Evolutionary conservation across 2,888 invertebrate genomes (phyloP).

Genomic region (Hoplodrina blanda): DNA sequence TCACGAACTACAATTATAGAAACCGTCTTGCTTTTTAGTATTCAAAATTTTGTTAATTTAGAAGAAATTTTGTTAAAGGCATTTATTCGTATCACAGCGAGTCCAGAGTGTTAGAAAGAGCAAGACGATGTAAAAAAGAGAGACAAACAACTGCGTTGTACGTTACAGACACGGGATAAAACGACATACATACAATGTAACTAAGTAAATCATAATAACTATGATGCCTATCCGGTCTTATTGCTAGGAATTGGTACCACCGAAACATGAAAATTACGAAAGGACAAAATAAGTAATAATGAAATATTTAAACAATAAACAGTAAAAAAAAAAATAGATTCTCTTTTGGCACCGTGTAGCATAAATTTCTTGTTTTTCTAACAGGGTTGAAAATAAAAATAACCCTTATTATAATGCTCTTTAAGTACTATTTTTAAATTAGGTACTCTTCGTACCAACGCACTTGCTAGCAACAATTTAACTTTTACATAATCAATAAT

Average conservation of each 20-base stretch:
- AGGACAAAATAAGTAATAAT: too few species aligned
- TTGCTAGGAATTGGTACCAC: too few species aligned
- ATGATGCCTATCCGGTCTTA: too few species aligned
- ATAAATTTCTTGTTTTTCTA: not conserved
- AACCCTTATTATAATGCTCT: too few species aligned
- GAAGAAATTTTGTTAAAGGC: slow-evolving; percentile 48
- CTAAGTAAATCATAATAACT: not conserved
- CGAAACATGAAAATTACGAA: too few species aligned
- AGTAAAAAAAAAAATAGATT: not conserved
- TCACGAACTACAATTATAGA: slow-evolving; percentile 60
- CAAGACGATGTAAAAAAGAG: slow-evolving; percentile 64
- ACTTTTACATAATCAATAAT: not conserved
- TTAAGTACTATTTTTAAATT: not conserved
- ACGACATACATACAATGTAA: slow-evolving; percentile 53
- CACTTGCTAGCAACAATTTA: not conserved
- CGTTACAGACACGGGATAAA: slow-evolving; percentile 72
- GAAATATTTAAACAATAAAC: not conserved
- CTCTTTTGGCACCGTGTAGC: not conserved
- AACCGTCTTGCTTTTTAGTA: slow-evolving; percentile 63
- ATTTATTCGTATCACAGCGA: slow-evolving; percentile 40
- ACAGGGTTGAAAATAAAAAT: not conserved
- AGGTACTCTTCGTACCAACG: not conserved
- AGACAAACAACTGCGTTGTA: slow-evolving; percentile 81
- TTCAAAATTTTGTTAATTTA: slow-evolving; percentile 48
- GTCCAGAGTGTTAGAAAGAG: slow-evolving; percentile 67